Base-by-base conservation (phyloP, 2,888 invertebrate species). In the Tinea trinotella region DNA sequence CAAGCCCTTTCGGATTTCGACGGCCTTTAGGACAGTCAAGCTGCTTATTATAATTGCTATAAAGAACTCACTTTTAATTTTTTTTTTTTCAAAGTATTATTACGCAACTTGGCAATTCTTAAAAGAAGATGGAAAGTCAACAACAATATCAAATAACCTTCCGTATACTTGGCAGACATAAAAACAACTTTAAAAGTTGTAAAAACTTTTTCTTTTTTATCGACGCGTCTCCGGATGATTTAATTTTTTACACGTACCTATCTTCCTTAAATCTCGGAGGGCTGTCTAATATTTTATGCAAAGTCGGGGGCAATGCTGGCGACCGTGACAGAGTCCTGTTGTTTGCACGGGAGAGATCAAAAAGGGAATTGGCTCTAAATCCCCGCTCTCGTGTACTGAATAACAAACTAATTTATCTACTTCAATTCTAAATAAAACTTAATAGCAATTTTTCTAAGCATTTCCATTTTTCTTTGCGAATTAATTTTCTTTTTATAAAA, bases 341-440 rank as follows among this genome's bases (percentile, higher is more conserved):
- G 80, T 81, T 79, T 77, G 74, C 70, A 66, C 69, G 62, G 68
- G 67, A 76, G 74, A 80, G 80, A 81, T 82, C 82, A 81, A 77
- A 78, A 81, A 75, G 76, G 76, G 79, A 81, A 82, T 81, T 79
- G 81, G 67, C 76, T 71, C 71, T 71, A 76, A 82, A 81, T 80
- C 80, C 79, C 65, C 62, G 55, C 58, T 62, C 62, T 63, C 75
- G 74, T 74, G 78, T 71, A 67, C 71, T 67, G 82, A 78, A 82
- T 82, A 79, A 75, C 74, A 76, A 79, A 77, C 71, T 72, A 74
- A 80, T 79, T 76, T 75, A 69, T 73, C 71, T 64, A 57, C 59
- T 49, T 52, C 35, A 17, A 52, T 52, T 52, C 19, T 52, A 35
- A 36, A 35, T n/a, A 34, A 52, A 52, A 52, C 36, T 52, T 52